Conservation (phyloP, 2,113 vertebrate genomes). For the Pedetes capensis region DNA sequence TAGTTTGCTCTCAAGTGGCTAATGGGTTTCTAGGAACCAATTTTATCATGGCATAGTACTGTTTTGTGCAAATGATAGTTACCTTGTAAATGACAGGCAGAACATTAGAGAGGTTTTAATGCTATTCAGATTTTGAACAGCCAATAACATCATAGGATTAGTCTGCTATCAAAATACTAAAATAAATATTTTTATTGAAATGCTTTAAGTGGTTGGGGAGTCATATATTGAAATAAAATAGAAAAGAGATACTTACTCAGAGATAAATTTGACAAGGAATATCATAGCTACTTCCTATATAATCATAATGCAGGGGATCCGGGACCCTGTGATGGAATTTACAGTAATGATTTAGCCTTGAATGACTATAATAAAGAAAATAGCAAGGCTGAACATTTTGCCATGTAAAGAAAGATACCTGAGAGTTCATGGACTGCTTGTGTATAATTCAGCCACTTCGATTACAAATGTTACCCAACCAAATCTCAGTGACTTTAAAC, state of each 20-base stretch:
- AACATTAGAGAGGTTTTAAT: constrained; percentile 42
- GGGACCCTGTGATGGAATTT: constrained; percentile 53
- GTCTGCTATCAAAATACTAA: constrained; percentile 48
- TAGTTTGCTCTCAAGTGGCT: constrained; percentile 52
- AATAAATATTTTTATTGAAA: constrained; percentile 73
- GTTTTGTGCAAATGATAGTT: constrained; percentile 57
- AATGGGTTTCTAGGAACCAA: constrained; percentile 49
- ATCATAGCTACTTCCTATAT: constrained; percentile 56
- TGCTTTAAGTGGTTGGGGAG: constrained; percentile 42
- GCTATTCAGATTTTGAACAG: constrained; percentile 61
- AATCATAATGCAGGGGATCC: constrained; percentile 50
- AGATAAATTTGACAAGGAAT: constrained; percentile 58
- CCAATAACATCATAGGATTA: constrained; percentile 42
- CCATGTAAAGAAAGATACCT: constrained; percentile 55
- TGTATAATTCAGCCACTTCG: constrained; percentile 18
- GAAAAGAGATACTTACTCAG: constrained; percentile 8
- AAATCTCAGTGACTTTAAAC: constrained; percentile 32
- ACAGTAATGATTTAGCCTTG: constrained; percentile 46
- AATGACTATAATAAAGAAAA: constrained; percentile 69
- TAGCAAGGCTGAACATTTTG: constrained; percentile 44
- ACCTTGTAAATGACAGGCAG: constrained; percentile 61
- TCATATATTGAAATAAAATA: constrained; percentile 53
- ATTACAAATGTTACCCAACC: constrained; percentile 26
- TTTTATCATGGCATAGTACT: constrained; percentile 40
- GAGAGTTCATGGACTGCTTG: not conserved